A percentile compares a stretch with the other conserved stretches of the same genome.
phyloP scores from a whole-genome alignment of 30 jellyfish, hydroid and myxozoan genomes.

The Pseudorhiza aurosa region DNA sequence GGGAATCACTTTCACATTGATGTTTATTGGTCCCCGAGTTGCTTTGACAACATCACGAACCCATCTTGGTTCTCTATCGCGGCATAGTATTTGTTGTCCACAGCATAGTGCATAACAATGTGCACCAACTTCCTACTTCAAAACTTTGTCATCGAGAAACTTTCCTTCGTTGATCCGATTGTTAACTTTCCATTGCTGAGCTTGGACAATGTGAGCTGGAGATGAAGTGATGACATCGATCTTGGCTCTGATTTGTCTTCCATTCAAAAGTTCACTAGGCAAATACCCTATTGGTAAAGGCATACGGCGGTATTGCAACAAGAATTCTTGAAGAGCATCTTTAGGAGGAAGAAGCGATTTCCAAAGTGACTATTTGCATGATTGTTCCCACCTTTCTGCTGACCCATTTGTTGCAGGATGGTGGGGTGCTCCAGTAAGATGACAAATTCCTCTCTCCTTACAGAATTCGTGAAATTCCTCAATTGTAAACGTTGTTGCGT shows the following conservation, averaged over 20 bases:
- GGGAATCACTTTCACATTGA: too few relatives aligned
- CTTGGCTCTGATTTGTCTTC: slow-evolving; percentile 41
- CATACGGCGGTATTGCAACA: slow-evolving; percentile 13
- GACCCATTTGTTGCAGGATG: slow-evolving; percentile 77
- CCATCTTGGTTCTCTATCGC: too few relatives aligned
- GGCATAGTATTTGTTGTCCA: too few relatives aligned
- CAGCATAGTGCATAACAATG: too few relatives aligned
- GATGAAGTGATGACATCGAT: slow-evolving; percentile 5
- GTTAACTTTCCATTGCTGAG: neutral
- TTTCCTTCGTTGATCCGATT: neutral
- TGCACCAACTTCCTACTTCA: neutral
- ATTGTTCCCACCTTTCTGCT: slow-evolving; percentile 67
- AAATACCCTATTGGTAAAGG: slow-evolving; percentile 19
- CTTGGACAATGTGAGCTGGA: slow-evolving; percentile 16
- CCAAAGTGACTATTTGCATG: slow-evolving; percentile 32
- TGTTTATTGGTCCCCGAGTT: too few relatives aligned
- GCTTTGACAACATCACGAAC: too few relatives aligned
- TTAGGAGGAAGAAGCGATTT: slow-evolving; percentile 18
- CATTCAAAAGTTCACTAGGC: slow-evolving; percentile 36
- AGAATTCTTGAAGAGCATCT: slow-evolving; percentile 27
- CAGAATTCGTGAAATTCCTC: slow-evolving; percentile 33
- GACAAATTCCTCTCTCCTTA: slow-evolving; percentile 17
- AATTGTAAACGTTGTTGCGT: slow-evolving; percentile 53
- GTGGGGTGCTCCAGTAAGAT: slow-evolving; percentile 38
- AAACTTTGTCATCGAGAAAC: neutral